phyloP scores from a whole-genome alignment of 1,140 invertebrate species.

The Polypedilum vanderplanki region DNA sequence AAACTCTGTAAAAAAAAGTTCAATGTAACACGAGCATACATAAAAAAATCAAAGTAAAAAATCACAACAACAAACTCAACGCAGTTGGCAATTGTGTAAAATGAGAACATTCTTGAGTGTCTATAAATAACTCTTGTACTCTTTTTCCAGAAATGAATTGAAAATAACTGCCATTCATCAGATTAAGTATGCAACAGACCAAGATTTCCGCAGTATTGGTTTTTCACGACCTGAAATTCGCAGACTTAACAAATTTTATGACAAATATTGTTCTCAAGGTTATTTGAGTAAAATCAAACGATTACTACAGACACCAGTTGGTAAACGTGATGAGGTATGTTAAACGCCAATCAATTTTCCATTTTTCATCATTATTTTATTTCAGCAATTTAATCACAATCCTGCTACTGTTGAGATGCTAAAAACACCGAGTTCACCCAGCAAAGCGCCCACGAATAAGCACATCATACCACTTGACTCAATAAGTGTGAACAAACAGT shows the following conservation, averaged over 20 bases:
- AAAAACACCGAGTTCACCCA: constrained; percentile 37
- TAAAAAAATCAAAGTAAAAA: not conserved
- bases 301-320: constrained; percentile 51
- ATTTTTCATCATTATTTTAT: constrained; percentile 29
- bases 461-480: constrained; percentile 93
- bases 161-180: constrained; percentile 85
- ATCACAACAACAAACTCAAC: constrained; percentile 7
- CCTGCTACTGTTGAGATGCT: constrained; percentile 37
- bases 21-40: not conserved
- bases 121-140: not conserved
- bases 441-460: constrained; percentile 67
- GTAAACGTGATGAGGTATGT: constrained; percentile 52
- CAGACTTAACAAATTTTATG: constrained; percentile 84
- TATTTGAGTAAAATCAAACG: constrained; percentile 88
- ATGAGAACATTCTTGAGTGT: not conserved
- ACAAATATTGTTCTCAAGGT: constrained; percentile 87
- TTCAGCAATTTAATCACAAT: constrained; percentile 43
- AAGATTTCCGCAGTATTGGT: constrained; percentile 84
- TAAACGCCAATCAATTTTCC: not conserved
- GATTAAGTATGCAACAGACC: constrained; percentile 92
- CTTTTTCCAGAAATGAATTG: constrained; percentile 57
- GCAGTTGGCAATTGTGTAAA: not conserved
- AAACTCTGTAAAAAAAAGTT: not conserved
- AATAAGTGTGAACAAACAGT: constrained; percentile 88
- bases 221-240: constrained; percentile 94